Base-by-base conservation (phyloP, 2,797 vertebrate species). In the Numenius phaeopus region DNA sequence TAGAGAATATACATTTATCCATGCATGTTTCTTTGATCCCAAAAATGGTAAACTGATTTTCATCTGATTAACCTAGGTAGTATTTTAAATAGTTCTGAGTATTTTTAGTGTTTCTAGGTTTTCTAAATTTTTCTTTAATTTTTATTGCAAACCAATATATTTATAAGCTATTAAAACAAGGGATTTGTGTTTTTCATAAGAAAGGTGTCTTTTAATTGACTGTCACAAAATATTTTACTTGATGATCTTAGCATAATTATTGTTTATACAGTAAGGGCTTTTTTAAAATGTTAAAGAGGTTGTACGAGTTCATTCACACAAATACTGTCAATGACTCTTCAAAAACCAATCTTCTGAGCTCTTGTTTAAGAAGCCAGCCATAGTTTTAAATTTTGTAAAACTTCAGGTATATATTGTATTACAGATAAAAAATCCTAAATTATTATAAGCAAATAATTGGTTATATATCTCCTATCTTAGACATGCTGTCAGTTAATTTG, bases 81-180 rank as follows among this genome's bases (percentile, higher is more conserved):
- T 92, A 70, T 26, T 89, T 55, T 61, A 94, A 97, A 90, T 29
- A 69, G 29, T 14, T 88, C 81, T 59, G 50, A 97, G 32, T 54
- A 55, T 54, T 82, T 87, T 70, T 50, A 92, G 34, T 66, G 20
- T 19, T 89, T 75, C 47, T 57, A 65, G 21, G 39, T 42, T 79
- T 87, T 92, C 26, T 72, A 8, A 4, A 8, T 15, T 14, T 20
- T 47, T 69, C 11, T 52, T 47, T 37, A 26, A 27, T 27, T 44
- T 49, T 49, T 66, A 42, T 91, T 76, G 14, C 11, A 95, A 90
- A 64, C 61, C 27, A 76, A 69, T 61, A 40, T 46, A 87, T 90
- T 73, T 89, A 29, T 19, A 46, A 49, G 13, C 14, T 30, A 64
- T 83, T 84, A 42, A 29, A 57, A 78, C 77, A 40, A 39, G 1